Evolutionary conservation across 2,888 invertebrate species (phyloP), one percentile per base, ranked within the genome.

Genomic region (Lithophane leautieri): DNA sequence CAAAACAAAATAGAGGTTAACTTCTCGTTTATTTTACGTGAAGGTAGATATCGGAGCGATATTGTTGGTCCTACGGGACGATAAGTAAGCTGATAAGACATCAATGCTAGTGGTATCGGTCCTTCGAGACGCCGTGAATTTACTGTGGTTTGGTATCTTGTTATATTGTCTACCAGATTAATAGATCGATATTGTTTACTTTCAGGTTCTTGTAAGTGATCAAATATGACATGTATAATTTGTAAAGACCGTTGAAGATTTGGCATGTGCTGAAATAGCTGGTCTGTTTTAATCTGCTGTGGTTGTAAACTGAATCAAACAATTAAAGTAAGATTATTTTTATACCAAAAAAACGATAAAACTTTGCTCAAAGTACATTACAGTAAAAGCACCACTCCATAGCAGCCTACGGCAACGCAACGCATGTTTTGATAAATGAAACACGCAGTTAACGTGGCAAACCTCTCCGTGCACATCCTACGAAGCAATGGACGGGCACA

Each of bases 61-160:
- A 44, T 67, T 54, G n/a, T 70, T 70, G 70, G 42, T 61, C 67
- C 40, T 28, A 1, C 22, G 67, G 61, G 83, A 66, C 28, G 14
- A 28, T 42, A 63, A 44, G 61, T 83, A 66, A 54, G 44, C 42
- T 42, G 65, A 70, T 66, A 69, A 65, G 47, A 62, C 40, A 28
- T 25, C 28, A 12, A 70, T 47, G 56, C 28, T 73, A 52, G 19
- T 40, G 65, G 34, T 83, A 69, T 66, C 28, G 58, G 34, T 50
- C 75, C 62, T 50, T 11, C 0, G 54, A 25, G 67, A 68, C 14
- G 19, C n/a, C 14, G 22, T 0, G 25, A 62, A 83, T 50, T 56
- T 68, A 80, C n/a, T 47, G 25, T 25, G 66, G 50, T 34, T 67
- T 34, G 16, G 40, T 79, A 67, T 52, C 50, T 25, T 42, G 40